Conservation (phyloP, 2,797 vertebrate species). For the Trematomus bernacchii region DNA sequence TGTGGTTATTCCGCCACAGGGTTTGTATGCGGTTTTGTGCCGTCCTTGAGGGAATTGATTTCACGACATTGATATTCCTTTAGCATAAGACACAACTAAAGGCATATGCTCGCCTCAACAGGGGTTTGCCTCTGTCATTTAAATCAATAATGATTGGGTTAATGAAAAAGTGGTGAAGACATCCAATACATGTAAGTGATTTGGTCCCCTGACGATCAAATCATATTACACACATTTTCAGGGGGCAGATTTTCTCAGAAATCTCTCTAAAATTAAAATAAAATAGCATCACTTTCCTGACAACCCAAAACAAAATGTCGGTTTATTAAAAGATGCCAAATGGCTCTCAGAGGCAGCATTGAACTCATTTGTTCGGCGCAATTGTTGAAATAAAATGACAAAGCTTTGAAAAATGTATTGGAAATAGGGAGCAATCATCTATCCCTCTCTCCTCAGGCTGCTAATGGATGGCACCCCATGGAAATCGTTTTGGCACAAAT, state of each 20-base stretch:
- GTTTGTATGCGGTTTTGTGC: not conserved
- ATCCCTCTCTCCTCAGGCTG: not conserved
- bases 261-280: not conserved
- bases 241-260: not conserved
- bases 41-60: conserved; percentile 45
- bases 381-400: not conserved
- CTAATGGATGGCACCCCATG: conserved; percentile 4
- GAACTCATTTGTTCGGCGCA: not conserved
- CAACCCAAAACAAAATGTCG: not conserved
- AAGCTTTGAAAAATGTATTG: too few relatives aligned
- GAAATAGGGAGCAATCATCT: not conserved
- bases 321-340: not conserved
- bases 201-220: conserved; percentile 5
- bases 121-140: not conserved
- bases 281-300: not conserved
- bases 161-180: conserved; percentile 11
- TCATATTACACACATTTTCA: not conserved
- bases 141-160: conserved; percentile 21
- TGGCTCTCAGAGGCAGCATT: not conserved
- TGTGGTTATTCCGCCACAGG: conserved; percentile 5
- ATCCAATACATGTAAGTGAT: not conserved
- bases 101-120: not conserved
- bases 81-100: conserved; percentile 30
- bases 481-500: too few relatives aligned
- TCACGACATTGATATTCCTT: conserved; percentile 49